These are phyloP conservation scores for Crotalus tigris DNA, from an alignment of 2,113 vertebrate genomes.

Conservation along the genomic window DNA sequence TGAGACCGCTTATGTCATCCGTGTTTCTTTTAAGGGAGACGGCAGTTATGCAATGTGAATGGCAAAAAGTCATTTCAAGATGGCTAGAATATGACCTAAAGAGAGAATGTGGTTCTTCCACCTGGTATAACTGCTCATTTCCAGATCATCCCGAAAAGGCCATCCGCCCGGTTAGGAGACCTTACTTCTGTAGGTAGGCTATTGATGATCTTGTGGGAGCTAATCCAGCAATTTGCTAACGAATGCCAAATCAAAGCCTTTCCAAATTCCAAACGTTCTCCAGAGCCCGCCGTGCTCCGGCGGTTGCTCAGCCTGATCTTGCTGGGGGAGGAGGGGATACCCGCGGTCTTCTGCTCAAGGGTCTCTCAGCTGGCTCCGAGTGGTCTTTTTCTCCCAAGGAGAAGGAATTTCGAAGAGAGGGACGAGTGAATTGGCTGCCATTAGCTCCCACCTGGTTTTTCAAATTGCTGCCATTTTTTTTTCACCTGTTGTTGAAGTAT, in stretches of 20 bases:
- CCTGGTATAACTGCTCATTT: constrained; percentile 37
- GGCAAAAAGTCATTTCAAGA: constrained; percentile 42
- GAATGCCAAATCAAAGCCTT: constrained; percentile 40
- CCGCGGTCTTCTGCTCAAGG: not conserved
- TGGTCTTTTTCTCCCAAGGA: not conserved
- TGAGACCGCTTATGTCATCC: constrained; percentile 16
- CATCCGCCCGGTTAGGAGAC: constrained; percentile 35
- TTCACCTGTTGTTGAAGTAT: constrained; percentile 33
- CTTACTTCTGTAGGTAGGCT: constrained; percentile 36
- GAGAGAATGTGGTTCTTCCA: constrained; percentile 28
- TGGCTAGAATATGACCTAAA: constrained; percentile 23
- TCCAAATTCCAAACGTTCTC: constrained; percentile 19
- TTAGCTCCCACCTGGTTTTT: constrained; percentile 46
- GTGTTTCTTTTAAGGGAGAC: constrained; percentile 46
- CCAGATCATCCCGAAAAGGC: constrained; percentile 41
- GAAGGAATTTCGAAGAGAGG: constrained; percentile 24
- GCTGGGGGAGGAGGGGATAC: not conserved
- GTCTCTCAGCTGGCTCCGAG: not conserved
- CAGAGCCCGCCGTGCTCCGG: constrained; percentile 2
- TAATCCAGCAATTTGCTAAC: constrained; percentile 43
- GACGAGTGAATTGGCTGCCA: constrained; percentile 35
- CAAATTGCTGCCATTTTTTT: constrained; percentile 39
- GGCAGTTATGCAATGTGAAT: constrained; percentile 40
- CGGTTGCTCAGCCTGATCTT: not conserved
- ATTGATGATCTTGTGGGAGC: constrained; percentile 21